Evolutionary conservation across 2,888 invertebrate genomes (phyloP), one percentile per base, ranked within the genome.

Genomic region (Lepidocyrtinus sp.): DNA sequence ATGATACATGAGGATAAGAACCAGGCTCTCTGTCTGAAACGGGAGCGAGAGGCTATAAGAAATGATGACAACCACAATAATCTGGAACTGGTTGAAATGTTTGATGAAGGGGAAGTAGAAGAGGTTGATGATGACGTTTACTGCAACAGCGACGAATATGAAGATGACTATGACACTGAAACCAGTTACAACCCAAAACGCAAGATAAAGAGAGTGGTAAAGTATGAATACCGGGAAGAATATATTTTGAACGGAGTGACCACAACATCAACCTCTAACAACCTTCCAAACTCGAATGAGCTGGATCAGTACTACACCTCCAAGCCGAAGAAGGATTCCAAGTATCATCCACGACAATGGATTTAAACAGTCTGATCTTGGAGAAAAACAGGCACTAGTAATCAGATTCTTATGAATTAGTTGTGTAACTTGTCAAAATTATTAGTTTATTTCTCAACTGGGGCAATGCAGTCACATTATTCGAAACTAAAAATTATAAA

Each of bases 141-240:
- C 61, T 74, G 55, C 22, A 67, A 50, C 67, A 61, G 65, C 1
- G 64, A 50, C 5, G 74, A 62, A 7, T 55, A 62, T 50, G 75
- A 62, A 17, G 62, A 62, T 15, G 62, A 45, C 12, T 45, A 12
- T 55, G 17, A 55, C n/a, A 17, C n/a, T n/a, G 55, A 55, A 55
- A 17, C n/a, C n/a, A 12, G 12, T 36, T 36, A 59, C 15, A 27
- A 12, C 61, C 21, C 22, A 36, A 45, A 68, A 45, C 24, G 25
- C 15, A 68, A 68, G 22, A 21, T 68, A n/a, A 75, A 75, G 12
- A 27, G 63, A 19, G 68, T 75, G 7, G 45, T 69, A 15, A 75
- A 75, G 55, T 75, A 75, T 36, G 75, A 75, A 9, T 75, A 69
- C 50, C 36, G 70, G 3, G 75, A 75, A 21, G 75, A 75, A 59